A percentile compares a stretch with the other conserved stretches of the same genome.
Conservation (phyloP, 2,113 vertebrate species). For the Salminus brasiliensis region DNA sequence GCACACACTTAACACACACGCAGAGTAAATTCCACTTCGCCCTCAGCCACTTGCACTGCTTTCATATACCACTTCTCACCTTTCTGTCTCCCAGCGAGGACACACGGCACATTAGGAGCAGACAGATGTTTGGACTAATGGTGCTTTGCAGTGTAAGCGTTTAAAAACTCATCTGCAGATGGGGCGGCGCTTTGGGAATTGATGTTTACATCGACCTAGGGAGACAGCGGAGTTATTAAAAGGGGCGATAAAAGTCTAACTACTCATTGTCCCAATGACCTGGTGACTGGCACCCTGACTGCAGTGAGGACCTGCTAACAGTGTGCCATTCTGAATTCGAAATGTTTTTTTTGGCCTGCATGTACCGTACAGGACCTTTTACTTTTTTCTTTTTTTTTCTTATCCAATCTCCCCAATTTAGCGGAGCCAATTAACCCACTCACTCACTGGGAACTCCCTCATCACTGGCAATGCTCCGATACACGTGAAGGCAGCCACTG, state of each 20-base stretch:
- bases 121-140: constrained; percentile 30
- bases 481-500: no score
- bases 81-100: neutral
- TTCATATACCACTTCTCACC: constrained; percentile 1
- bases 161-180: constrained; percentile 26
- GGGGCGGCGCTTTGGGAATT: constrained; percentile 29
- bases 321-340: neutral
- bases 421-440: no score
- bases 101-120: neutral
- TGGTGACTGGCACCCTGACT: neutral
- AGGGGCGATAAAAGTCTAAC: constrained; percentile 13
- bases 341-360: no score
- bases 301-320: neutral
- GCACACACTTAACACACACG: neutral
- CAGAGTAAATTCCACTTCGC: neutral
- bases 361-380: no score
- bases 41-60: neutral
- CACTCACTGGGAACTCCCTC: no score
- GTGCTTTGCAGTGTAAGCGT: constrained; percentile 18
- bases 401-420: no score
- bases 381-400: no score
- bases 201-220: constrained; percentile 21
- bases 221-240: constrained; percentile 39
- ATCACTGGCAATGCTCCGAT: no score
- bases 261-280: neutral